Evolutionary conservation across 1,140 invertebrate species (phyloP), one percentile per base, ranked within the genome.

Genomic region (Whitmania pigra): DNA sequence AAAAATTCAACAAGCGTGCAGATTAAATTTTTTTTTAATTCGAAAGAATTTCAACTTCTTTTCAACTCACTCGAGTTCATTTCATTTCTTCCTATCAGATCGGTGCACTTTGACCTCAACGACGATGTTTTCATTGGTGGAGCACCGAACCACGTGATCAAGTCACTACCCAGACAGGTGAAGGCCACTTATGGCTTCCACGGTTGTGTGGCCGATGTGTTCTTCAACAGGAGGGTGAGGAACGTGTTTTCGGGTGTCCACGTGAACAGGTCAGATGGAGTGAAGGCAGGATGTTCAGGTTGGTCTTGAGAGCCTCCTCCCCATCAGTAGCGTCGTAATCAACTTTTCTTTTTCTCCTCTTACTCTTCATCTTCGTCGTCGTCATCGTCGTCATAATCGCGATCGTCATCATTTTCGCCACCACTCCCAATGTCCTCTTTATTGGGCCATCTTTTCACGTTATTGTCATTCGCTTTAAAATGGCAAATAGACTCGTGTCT

Each of bases 71-170:
- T 49, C 13, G 43, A 49, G 15, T 13, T 63, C 11, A 15, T 18
- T 63, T 20, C 22, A 18, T 17, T 60, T 22, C n/a, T 22, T 60
- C 31, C 31, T 6, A 36, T n/a, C 29, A 63, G 69, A 22, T 70
- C 69, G 22, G 36, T 70, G 31, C 40, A 70, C 49, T 70, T 70
- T 49, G 69, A 70, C 69, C 69, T 70, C 4, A 70, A 53, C 43
- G 69, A 70, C 53, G 69, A 70, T 49, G 69, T 70, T 25, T 70
- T 22, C 69, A 53, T 70, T 49, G 69, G 69, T 22, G 69, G 69
- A 7, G 69, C 25, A 15, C 69, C 69, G 9, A 4, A 25, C 43
- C 43, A 70, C 69, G 53, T 70, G 43, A 49, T 49, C 17, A 25
- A 20, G 69, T 36, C 49, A 25, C 69, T 70, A 13, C 69, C 69